These are phyloP conservation scores for Geophilus truncorum DNA, from an alignment of 2,888 invertebrate genomes.

Conservation along the genomic window DNA sequence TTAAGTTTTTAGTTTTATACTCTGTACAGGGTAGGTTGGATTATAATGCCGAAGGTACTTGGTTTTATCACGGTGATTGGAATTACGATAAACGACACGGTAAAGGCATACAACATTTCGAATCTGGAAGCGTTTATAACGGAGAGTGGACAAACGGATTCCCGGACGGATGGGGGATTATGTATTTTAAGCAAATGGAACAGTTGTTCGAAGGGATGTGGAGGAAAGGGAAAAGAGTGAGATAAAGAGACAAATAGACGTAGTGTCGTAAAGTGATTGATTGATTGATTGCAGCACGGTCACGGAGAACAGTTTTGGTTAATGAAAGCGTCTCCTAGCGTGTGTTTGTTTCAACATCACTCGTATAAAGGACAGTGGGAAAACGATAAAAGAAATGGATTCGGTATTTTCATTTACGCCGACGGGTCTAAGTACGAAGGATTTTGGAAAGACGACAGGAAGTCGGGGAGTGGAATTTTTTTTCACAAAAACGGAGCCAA, in stretches of 20 bases:
- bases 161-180: neutral
- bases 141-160: neutral
- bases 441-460: neutral
- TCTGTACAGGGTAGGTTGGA: neutral
- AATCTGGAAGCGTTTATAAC: neutral
- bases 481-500: neutral
- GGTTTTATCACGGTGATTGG: neutral
- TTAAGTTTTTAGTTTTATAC: neutral
- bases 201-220: neutral
- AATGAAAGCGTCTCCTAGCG: neutral
- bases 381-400: neutral
- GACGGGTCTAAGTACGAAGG: slow-evolving; percentile 13
- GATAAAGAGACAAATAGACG: too few species aligned
- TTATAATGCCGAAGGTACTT: neutral
- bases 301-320: slow-evolving; percentile 25
- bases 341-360: neutral
- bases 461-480: neutral
- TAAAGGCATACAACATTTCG: neutral
- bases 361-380: neutral
- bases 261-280: too few species aligned
- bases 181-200: neutral
- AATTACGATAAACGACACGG: neutral
- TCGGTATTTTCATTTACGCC: neutral
- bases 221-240: neutral
- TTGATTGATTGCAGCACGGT: neutral